A percentile compares a stretch with the other conserved stretches of the same genome.
These are phyloP conservation scores for Drosophila lutescens DNA, from an alignment of 2,888 invertebrate genomes.

Conservation along the genomic window DNA sequence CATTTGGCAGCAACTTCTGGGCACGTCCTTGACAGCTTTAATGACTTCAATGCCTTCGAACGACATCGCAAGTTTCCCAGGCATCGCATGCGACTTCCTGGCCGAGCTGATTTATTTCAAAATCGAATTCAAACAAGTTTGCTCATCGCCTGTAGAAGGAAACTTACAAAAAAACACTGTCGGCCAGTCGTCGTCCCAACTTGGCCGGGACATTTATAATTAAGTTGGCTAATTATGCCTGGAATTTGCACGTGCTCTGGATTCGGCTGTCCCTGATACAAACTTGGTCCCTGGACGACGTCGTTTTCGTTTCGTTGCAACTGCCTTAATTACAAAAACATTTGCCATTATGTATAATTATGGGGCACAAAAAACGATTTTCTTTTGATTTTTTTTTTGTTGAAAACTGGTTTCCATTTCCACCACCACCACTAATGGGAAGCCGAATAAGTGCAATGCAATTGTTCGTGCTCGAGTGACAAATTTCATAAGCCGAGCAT, in stretches of 20 bases:
- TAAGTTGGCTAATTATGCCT: constrained; percentile 77
- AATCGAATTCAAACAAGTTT: constrained; percentile 70
- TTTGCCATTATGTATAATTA: constrained; percentile 58
- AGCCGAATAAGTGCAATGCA: constrained; percentile 68
- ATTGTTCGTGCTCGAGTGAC: constrained; percentile 55
- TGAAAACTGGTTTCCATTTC: constrained; percentile 61
- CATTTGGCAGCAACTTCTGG: constrained; percentile 47
- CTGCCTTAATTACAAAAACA: constrained; percentile 63
- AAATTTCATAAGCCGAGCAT: constrained; percentile 57
- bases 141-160: background rate
- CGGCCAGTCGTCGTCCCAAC: constrained; percentile 4
- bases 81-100: constrained; percentile 6
- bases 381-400: constrained; percentile 6
- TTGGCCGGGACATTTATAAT: constrained; percentile 65
- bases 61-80: constrained; percentile 7
- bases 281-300: constrained; percentile 20
- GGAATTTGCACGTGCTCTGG: constrained; percentile 66
- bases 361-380: constrained; percentile 35
- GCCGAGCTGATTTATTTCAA: constrained; percentile 34
- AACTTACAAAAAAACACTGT: background rate
- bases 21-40: constrained; percentile 63
- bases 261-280: constrained; percentile 22
- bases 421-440: constrained; percentile 48
- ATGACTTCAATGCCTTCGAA: constrained; percentile 52
- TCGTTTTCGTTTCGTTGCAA: constrained; percentile 10